These are phyloP conservation scores for Operophtera brumata DNA, from an alignment of 2,888 invertebrate species.

Conservation along the genomic window DNA sequence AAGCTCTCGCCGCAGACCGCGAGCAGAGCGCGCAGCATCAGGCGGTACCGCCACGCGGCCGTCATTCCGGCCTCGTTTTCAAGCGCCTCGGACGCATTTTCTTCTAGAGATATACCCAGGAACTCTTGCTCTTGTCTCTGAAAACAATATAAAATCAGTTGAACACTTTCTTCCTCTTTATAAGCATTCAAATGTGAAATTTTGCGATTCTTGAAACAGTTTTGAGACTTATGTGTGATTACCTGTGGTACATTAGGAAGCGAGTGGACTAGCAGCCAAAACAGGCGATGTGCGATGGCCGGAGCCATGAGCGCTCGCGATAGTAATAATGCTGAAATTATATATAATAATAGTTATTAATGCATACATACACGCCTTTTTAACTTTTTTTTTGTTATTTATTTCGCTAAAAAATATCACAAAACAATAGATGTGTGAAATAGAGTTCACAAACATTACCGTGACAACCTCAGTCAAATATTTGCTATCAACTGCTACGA, in stretches of 20 bases:
- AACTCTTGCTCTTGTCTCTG: conserved; percentile 71
- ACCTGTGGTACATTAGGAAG: conserved; percentile 92
- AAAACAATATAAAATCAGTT: background rate
- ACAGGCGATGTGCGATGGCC: conserved; percentile 95
- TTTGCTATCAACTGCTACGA: too few relatives aligned
- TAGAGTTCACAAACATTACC: too few relatives aligned
- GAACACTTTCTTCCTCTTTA: background rate
- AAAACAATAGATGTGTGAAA: too few relatives aligned
- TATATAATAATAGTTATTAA: background rate
- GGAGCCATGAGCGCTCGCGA: conserved; percentile 92
- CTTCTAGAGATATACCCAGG: conserved; percentile 70
- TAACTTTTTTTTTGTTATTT: too few relatives aligned
- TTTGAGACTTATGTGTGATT: conserved; percentile 37
- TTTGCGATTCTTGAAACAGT: too few relatives aligned
- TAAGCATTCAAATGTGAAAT: too few relatives aligned
- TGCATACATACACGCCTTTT: too few relatives aligned
- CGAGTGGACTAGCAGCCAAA: conserved; percentile 94
- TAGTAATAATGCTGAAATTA: conserved; percentile 56
- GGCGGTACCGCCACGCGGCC: conserved; percentile 87
- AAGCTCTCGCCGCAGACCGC: conserved; percentile 92
- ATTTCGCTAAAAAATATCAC: too few relatives aligned
- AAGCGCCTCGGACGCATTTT: conserved; percentile 48
- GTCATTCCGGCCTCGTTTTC: conserved; percentile 82
- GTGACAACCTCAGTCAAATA: too few relatives aligned
- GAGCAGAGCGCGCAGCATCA: conserved; percentile 92